phyloP scores from a whole-genome alignment of 2,113 vertebrate genomes.

The Syngnathus typhle region DNA sequence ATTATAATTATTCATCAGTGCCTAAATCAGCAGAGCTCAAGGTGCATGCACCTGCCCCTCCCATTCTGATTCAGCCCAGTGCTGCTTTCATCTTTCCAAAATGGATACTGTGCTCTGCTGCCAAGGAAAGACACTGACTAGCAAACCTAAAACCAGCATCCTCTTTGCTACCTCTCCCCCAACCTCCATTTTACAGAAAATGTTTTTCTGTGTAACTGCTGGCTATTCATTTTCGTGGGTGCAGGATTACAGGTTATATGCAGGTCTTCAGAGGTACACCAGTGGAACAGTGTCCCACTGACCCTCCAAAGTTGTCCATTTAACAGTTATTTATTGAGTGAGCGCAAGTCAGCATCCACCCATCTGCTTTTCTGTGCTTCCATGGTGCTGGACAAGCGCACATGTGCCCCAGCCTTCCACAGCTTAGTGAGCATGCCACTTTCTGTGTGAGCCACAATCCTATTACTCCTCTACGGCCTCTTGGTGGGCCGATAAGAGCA shows the following conservation, averaged over 20 bases:
- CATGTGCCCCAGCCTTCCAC: constrained; percentile 40
- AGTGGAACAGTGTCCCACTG: constrained; percentile 58
- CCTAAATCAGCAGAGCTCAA: constrained; percentile 5
- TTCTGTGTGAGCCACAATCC: constrained; percentile 61
- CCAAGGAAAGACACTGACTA: constrained; percentile 33
- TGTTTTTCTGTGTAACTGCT: constrained; percentile 55
- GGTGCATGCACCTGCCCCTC: constrained; percentile 8
- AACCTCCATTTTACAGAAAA: constrained; percentile 53
- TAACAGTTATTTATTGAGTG: constrained; percentile 61
- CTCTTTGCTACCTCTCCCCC: constrained; percentile 26
- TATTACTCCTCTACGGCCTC: constrained; percentile 57
- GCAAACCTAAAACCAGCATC: constrained; percentile 40
- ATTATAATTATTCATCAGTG: constrained; percentile 3
- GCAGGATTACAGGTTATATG: constrained; percentile 63
- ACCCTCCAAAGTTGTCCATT: constrained; percentile 67
- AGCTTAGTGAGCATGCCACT: constrained; percentile 53
- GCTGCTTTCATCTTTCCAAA: constrained; percentile 56
- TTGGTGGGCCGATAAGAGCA: constrained; percentile 57
- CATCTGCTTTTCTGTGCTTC: constrained; percentile 40
- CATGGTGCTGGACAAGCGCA: constrained; percentile 49
- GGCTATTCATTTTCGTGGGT: constrained; percentile 57
- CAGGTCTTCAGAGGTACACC: constrained; percentile 55
- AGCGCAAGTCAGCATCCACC: constrained; percentile 46
- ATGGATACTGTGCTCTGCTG: constrained; percentile 50
- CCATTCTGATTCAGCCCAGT: constrained; percentile 38